A percentile compares a stretch with the other conserved stretches of the same genome.
Conservation (phyloP, 2,113 vertebrate species). For the Sinocyclocheilus maitianheensis region DNA sequence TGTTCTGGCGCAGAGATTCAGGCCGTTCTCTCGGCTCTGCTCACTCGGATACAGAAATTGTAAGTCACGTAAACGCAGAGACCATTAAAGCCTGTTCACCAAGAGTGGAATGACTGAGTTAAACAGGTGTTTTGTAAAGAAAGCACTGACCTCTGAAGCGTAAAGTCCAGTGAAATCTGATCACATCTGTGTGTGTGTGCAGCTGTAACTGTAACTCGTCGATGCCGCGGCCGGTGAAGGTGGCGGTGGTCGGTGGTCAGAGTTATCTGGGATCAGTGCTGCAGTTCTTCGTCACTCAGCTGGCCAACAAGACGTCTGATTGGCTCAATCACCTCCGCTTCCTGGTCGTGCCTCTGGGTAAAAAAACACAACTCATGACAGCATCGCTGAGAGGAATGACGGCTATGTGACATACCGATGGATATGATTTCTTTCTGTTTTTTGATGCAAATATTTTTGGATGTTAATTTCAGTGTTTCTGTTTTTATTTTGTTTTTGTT, state of each 20-base stretch:
- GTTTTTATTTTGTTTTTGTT: not conserved
- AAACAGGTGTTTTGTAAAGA: not conserved
- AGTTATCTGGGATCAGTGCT: constrained; percentile 86
- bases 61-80: constrained; percentile 61
- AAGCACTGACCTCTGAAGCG: not conserved
- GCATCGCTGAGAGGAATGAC: no score
- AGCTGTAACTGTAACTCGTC: constrained; percentile 92
- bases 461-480: not conserved
- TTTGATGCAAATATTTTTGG: not conserved
- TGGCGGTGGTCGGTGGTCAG: constrained; percentile 84
- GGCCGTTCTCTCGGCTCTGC: constrained; percentile 83
- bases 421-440: no score
- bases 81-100: no score
- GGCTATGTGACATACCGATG: no score
- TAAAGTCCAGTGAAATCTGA: not conserved
- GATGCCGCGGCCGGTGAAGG: constrained; percentile 86
- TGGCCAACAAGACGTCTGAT: constrained; percentile 88
- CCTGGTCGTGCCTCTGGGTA: constrained; percentile 87
- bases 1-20: constrained; percentile 86
- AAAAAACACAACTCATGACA: constrained; percentile 39
- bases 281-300: constrained; percentile 87
- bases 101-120: constrained; percentile 50
- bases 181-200: not conserved
- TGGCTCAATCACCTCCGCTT: constrained; percentile 90
- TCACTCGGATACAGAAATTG: constrained; percentile 91